These are phyloP conservation scores for Cydia pomonella DNA, from an alignment of 1,140 invertebrate species.

Conservation along the genomic window DNA sequence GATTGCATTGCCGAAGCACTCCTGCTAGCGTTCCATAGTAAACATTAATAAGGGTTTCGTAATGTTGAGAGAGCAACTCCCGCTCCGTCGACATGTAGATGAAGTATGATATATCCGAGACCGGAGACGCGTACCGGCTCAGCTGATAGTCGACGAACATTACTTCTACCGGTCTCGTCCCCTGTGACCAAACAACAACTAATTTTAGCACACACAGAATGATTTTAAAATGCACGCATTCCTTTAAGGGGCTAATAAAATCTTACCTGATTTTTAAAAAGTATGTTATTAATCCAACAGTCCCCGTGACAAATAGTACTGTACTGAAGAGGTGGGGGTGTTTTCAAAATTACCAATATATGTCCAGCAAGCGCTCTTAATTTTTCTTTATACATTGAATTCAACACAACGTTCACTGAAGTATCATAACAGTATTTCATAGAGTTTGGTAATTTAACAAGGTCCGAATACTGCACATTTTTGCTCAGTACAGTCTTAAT, in stretches of 20 bases:
- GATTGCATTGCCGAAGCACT: conserved; percentile 64
- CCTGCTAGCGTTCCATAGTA: conserved; percentile 80
- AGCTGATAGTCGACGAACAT: conserved; percentile 82
- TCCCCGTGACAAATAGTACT: conserved; percentile 65
- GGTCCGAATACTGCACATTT: conserved; percentile 59
- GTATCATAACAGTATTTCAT: conserved; percentile 58
- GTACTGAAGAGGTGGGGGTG: conserved; percentile 47
- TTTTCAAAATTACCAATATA: conserved; percentile 52
- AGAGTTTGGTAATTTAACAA: conserved; percentile 46
- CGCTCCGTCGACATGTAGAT: conserved; percentile 81
- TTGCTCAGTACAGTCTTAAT: conserved; percentile 47
- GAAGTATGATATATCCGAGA: conserved; percentile 82
- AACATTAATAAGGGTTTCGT: conserved; percentile 75
- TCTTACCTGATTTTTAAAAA: conserved; percentile 57
- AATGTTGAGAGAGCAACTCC: conserved; percentile 72
- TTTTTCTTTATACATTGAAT: conserved; percentile 47
- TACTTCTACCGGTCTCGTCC: conserved; percentile 62
- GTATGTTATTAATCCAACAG: conserved; percentile 66
- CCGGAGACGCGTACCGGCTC: conserved; percentile 80
- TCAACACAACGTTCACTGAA: conserved; percentile 54
- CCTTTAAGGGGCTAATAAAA: too few relatives aligned
- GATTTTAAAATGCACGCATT: neutral
- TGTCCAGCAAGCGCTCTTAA: conserved; percentile 47
- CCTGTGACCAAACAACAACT: conserved; percentile 44
- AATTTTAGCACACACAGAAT: neutral